phyloP scores from a whole-genome alignment of 2,888 invertebrate genomes.

The Corythucha ciliata region DNA sequence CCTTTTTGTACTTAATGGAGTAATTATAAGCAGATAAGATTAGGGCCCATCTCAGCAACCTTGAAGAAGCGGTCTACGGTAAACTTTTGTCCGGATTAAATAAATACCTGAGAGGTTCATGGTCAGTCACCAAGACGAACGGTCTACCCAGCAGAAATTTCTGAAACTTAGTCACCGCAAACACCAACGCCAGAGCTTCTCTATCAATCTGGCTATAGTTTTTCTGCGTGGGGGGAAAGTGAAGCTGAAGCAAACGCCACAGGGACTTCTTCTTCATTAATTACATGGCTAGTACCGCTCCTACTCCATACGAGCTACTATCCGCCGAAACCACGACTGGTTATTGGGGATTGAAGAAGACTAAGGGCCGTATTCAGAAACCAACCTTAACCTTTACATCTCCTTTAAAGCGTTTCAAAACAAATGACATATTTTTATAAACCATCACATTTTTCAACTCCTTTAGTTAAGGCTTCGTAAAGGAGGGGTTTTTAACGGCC shows the following conservation, averaged over 20 bases:
- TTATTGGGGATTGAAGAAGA: no score
- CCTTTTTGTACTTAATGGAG: background rate
- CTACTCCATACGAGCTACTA: conserved; percentile 33
- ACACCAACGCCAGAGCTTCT: background rate
- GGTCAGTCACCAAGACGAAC: conserved; percentile 3
- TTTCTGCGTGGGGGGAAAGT: background rate
- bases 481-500: no score
- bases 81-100: background rate
- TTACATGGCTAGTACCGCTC: conserved; percentile 31
- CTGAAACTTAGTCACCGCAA: conserved; percentile 15
- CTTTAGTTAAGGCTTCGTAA: no score
- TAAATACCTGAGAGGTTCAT: conserved; percentile 1
- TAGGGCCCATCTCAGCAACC: background rate
- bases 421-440: no score
- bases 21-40: conserved; percentile 4
- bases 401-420: no score
- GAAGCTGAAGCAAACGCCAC: conserved; percentile 7
- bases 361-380: no score
- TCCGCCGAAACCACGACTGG: conserved; percentile 36
- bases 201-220: conserved; percentile 2
- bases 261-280: conserved; percentile 1
- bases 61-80: background rate
- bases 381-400: no score
- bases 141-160: background rate
- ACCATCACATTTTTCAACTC: no score